These are phyloP conservation scores for Procambarus clarkii DNA, from an alignment of 1,140 invertebrate genomes.

Conservation along the genomic window DNA sequence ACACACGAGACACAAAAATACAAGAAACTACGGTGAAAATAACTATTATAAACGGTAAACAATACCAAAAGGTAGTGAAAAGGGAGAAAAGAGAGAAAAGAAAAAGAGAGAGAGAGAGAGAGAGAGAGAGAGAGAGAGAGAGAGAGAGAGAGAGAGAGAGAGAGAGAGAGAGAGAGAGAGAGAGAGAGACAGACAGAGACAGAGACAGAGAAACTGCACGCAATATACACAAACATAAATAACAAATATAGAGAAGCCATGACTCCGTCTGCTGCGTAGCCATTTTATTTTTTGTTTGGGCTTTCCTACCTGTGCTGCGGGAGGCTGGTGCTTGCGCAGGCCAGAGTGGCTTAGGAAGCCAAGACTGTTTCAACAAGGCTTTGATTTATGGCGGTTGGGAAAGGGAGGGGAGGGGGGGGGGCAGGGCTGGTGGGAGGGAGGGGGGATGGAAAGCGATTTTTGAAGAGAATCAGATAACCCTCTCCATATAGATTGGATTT, in stretches of 20 bases:
- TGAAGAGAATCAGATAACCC: constrained; percentile 1
- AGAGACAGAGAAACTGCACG: too few species aligned
- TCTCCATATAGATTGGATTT: not conserved
- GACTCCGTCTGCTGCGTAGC: too few species aligned
- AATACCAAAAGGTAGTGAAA: not conserved
- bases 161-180: not conserved
- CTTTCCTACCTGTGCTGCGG: too few species aligned
- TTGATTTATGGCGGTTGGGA: not conserved
- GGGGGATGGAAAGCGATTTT: not conserved
- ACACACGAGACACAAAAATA: too few species aligned
- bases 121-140: not conserved
- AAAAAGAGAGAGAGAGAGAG: not conserved
- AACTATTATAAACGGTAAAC: not conserved
- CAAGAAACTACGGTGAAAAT: not conserved
- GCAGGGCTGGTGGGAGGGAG: not conserved
- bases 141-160: not conserved
- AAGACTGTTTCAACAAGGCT: not conserved
- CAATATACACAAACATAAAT: too few species aligned
- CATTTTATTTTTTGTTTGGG: too few species aligned
- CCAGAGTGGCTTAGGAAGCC: too few species aligned
- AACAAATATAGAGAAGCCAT: too few species aligned
- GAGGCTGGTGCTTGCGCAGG: too few species aligned
- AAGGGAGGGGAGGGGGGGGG: too few species aligned
- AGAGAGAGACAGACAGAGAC: not conserved
- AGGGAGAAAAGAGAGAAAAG: not conserved